Conservation (phyloP, 1,140 invertebrate species). For the Piezodorus guildinii region DNA sequence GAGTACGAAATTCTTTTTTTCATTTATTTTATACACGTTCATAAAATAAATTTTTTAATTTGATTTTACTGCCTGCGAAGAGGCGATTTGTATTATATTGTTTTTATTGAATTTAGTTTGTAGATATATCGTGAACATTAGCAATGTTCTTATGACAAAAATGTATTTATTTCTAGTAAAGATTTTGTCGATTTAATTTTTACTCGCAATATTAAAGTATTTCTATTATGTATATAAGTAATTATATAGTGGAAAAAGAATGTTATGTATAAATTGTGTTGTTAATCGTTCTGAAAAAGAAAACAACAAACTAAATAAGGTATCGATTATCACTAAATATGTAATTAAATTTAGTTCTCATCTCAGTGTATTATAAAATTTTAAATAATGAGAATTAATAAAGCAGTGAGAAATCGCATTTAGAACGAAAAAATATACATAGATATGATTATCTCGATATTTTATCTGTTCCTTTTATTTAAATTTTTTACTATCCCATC, state of each 20-base stretch:
- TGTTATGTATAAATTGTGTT: slow-evolving; percentile 7
- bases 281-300: background rate
- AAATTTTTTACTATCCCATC: background rate
- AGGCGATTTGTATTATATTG: slow-evolving; percentile 13
- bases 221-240: slow-evolving; percentile 10
- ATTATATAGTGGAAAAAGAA: background rate
- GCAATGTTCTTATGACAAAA: background rate
- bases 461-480: slow-evolving; percentile 8
- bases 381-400: background rate
- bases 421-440: slow-evolving; percentile 5
- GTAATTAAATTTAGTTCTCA: slow-evolving; percentile 2
- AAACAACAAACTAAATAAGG: too few relatives aligned
- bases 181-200: slow-evolving; percentile 6
- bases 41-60: slow-evolving; percentile 11
- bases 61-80: slow-evolving; percentile 12
- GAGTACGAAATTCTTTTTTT: background rate
- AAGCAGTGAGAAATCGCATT: slow-evolving; percentile 12
- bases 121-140: background rate
- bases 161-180: slow-evolving; percentile 11
- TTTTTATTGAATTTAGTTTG: slow-evolving; percentile 9
- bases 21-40: background rate
- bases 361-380: slow-evolving; percentile 9
- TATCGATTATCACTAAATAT: background rate
- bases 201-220: slow-evolving; percentile 13
- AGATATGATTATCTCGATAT: background rate